Percentiles rank a stretch among this genome's conserved stretches.
Conservation (phyloP, 1,140 invertebrate species). For the Camponotus floridanus region DNA sequence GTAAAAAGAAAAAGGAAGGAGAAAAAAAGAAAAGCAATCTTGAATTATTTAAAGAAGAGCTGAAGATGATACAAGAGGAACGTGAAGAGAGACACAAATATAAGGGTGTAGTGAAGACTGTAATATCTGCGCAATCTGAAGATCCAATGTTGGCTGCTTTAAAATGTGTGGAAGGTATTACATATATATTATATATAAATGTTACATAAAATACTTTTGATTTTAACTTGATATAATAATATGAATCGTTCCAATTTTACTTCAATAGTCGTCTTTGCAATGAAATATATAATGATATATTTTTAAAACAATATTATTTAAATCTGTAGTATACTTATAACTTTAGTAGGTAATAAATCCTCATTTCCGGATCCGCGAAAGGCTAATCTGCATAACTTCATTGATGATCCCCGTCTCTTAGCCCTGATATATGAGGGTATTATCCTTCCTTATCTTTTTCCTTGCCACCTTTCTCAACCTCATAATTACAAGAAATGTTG, state of each 20-base stretch:
- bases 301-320: constrained; percentile 28
- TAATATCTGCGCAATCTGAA: constrained; percentile 80
- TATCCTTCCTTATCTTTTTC: constrained; percentile 70
- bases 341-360: constrained; percentile 70
- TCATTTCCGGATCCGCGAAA: constrained; percentile 80
- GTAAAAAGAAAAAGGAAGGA: constrained; percentile 93
- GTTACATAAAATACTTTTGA: not conserved
- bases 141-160: constrained; percentile 84
- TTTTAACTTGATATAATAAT: not conserved
- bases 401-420: constrained; percentile 82
- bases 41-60: constrained; percentile 98
- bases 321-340: constrained; percentile 49
- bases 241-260: not conserved
- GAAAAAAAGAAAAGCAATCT: constrained; percentile 99
- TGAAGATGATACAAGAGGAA: constrained; percentile 98
- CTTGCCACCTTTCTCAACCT: not conserved
- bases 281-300: constrained; percentile 13
- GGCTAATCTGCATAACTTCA: constrained; percentile 79
- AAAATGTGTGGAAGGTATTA: constrained; percentile 84
- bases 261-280: not conserved
- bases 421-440: constrained; percentile 81
- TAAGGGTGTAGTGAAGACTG: constrained; percentile 89
- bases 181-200: not conserved
- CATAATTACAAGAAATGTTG: constrained; percentile 6
- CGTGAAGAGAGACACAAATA: constrained; percentile 98